A percentile compares a stretch with the other conserved stretches of the same genome.
Evolutionary conservation across 2,113 vertebrate genomes (phyloP).

Genomic region (Orcinus orca): DNA sequence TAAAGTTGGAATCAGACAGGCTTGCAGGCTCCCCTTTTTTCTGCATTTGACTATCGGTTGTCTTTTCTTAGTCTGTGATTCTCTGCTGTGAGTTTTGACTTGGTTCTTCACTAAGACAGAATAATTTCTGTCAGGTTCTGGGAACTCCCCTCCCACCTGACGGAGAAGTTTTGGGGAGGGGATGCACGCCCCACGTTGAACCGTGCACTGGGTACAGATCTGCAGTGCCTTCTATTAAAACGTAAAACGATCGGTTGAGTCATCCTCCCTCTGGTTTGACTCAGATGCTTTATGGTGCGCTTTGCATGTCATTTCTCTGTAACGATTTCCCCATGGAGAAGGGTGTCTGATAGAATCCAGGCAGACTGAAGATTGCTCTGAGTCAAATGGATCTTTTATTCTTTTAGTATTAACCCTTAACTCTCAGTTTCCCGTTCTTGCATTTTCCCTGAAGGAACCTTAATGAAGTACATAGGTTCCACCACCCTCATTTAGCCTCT

Average conservation of each 20-base stretch:
- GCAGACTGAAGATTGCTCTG: constrained; percentile 75
- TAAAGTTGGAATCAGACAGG: constrained; percentile 30
- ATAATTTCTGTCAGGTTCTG: constrained; percentile 79
- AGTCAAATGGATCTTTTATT: constrained; percentile 76
- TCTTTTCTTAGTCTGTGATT: constrained; percentile 74
- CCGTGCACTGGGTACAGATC: constrained; percentile 74
- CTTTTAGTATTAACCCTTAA: constrained; percentile 72
- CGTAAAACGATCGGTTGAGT: constrained; percentile 82
- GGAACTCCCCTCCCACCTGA: constrained; percentile 81
- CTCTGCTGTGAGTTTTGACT: constrained; percentile 76
- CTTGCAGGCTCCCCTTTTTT: constrained; percentile 35
- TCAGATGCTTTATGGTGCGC: constrained; percentile 73
- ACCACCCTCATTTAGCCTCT: constrained; percentile 56
- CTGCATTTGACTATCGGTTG: constrained; percentile 73
- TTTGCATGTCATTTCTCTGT: constrained; percentile 82
- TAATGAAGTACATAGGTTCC: constrained; percentile 71
- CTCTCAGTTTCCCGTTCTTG: constrained; percentile 61
- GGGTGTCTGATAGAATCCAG: constrained; percentile 83
- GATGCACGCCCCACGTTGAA: constrained; percentile 61
- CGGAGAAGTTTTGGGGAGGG: constrained; percentile 75
- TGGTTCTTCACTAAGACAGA: constrained; percentile 80
- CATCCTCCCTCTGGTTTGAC: constrained; percentile 81
- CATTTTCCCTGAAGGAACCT: constrained; percentile 65
- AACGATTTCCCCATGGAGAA: constrained; percentile 85
- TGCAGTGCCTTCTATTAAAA: constrained; percentile 82